Conservation (phyloP, 2,797 vertebrate species). For the Fistularia commersonii region DNA sequence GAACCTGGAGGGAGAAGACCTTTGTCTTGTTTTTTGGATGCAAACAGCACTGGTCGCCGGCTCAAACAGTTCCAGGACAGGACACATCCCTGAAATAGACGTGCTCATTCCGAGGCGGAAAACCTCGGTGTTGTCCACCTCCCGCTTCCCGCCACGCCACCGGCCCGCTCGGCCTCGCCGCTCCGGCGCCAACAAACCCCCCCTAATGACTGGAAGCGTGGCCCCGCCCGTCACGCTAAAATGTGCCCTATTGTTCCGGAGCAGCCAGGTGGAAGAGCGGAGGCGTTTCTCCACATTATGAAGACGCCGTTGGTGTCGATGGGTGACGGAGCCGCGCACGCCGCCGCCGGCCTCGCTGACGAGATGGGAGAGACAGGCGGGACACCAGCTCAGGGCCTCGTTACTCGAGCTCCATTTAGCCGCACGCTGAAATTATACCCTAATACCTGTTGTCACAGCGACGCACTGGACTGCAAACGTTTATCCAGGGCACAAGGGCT, state of each 20-base stretch:
- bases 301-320: constrained; percentile 34
- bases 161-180: no score
- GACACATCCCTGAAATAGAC: no score
- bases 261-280: constrained; percentile 48
- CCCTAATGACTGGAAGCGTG: no score
- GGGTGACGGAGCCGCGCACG: constrained; percentile 43
- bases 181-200: no score
- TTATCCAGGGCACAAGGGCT: constrained; percentile 57
- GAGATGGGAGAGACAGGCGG: constrained; percentile 63
- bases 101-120: no score
- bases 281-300: constrained; percentile 38
- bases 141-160: no score
- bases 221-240: constrained; percentile 15
- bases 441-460: constrained; percentile 73
- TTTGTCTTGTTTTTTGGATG: no score
- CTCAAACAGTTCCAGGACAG: no score
- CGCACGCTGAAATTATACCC: constrained; percentile 62
- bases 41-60: no score
- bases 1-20: no score
- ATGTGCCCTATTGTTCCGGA: constrained; percentile 42
- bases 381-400: constrained; percentile 59
- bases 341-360: constrained; percentile 48
- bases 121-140: no score
- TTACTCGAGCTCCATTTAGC: constrained; percentile 74
- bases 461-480: constrained; percentile 58